A percentile compares a stretch with the other conserved stretches of the same genome.
Evolutionary conservation across 2,888 invertebrate genomes (phyloP).

Genomic region (Hypolimnas misippus): DNA sequence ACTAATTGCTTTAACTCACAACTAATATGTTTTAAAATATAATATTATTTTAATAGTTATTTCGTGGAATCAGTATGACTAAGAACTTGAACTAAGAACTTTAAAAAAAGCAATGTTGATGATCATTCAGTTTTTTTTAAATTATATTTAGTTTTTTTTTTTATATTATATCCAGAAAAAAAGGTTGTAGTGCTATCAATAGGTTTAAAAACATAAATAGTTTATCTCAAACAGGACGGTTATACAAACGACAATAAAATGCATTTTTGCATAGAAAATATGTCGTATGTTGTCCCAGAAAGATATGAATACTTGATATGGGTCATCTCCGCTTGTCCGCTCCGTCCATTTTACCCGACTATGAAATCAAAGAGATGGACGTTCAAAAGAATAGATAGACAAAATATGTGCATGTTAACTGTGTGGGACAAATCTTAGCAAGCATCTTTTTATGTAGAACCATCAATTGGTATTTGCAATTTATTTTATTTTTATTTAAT

Average conservation of each 20-base stretch:
- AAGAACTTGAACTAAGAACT: background rate
- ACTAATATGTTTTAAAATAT: slow-evolving; percentile 18
- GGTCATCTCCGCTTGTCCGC: background rate
- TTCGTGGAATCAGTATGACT: background rate
- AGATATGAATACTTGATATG: slow-evolving; percentile 9
- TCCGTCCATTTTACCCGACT: background rate
- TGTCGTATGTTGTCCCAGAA: slow-evolving; percentile 2
- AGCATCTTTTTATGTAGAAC: no score
- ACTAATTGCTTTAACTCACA: slow-evolving; percentile 55
- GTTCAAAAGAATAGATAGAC: no score
- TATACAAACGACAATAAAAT: background rate
- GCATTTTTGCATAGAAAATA: slow-evolving; percentile 9
- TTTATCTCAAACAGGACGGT: background rate
- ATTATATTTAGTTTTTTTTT: background rate
- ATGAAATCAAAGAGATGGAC: no score
- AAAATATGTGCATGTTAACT: no score
- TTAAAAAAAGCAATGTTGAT: no score
- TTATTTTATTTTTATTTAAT: no score
- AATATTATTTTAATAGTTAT: background rate
- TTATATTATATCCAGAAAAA: background rate
- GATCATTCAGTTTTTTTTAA: background rate
- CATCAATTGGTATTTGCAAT: no score
- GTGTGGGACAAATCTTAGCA: no score
- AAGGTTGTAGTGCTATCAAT: background rate
- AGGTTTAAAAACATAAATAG: background rate